These are phyloP conservation scores for Rhingia campestris DNA, from an alignment of 2,888 invertebrate species.

Conservation along the genomic window DNA sequence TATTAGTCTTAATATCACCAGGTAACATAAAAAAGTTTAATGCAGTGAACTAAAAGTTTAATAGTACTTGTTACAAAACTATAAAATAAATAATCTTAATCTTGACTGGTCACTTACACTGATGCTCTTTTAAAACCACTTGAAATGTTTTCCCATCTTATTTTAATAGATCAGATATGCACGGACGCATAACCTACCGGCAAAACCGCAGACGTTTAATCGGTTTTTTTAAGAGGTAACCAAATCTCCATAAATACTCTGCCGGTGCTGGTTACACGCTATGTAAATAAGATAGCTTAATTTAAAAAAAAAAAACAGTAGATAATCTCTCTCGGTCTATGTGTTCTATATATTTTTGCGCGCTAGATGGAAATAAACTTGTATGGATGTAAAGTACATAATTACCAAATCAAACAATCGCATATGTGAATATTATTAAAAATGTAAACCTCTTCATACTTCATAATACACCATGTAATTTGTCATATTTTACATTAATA, in stretches of 20 bases:
- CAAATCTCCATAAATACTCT: conserved; percentile 25
- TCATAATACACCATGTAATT: conserved; percentile 20
- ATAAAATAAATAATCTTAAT: no score
- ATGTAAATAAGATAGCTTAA: conserved; percentile 36
- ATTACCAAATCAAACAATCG: conserved; percentile 58
- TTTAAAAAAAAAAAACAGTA: not conserved
- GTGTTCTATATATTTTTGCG: conserved; percentile 4
- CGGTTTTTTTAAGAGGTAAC: conserved; percentile 62
- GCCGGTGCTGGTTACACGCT: conserved; percentile 49
- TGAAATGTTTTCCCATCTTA: conserved; percentile 21
- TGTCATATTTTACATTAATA: conserved; percentile 30
- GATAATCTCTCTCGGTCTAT: not conserved
- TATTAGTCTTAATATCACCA: no score
- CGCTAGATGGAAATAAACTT: not conserved
- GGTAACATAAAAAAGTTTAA: no score
- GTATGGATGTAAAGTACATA: not conserved
- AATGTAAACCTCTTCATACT: not conserved
- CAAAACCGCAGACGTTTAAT: conserved; percentile 58
- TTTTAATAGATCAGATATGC: conserved; percentile 46
- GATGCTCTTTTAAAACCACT: not conserved
- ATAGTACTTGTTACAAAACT: no score
- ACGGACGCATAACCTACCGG: conserved; percentile 54
- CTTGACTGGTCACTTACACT: no score
- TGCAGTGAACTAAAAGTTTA: no score
- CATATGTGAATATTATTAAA: conserved; percentile 14